Conservation (phyloP, 1,140 invertebrate species). For the Drosophila truncata region DNA sequence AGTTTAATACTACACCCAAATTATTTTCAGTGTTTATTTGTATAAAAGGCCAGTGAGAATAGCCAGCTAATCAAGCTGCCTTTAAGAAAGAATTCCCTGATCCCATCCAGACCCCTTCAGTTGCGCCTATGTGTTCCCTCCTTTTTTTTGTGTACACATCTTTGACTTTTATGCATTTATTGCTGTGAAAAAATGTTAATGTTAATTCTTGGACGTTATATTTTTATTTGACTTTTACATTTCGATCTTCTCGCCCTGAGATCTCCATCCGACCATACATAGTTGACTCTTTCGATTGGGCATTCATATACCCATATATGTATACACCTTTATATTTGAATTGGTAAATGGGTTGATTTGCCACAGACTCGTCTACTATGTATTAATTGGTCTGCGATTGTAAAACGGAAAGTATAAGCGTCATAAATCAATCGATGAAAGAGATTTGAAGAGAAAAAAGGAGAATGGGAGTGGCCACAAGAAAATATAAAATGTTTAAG, state of each 20-base stretch:
- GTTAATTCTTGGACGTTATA: slow-evolving; percentile 64
- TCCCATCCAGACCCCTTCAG: neutral
- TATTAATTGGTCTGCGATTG: slow-evolving; percentile 52
- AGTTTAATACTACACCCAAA: neutral
- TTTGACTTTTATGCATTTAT: slow-evolving; percentile 64
- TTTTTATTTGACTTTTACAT: slow-evolving; percentile 65
- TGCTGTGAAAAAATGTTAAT: slow-evolving; percentile 71
- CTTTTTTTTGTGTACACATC: slow-evolving; percentile 36
- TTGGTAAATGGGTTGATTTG: slow-evolving; percentile 46
- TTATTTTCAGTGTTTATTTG: neutral
- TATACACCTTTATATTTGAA: slow-evolving; percentile 5
- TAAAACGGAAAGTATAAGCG: slow-evolving; percentile 49
- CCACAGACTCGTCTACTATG: slow-evolving; percentile 47
- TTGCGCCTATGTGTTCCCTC: slow-evolving; percentile 10
- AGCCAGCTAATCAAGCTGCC: slow-evolving; percentile 15
- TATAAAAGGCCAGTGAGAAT: neutral
- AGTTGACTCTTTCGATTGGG: slow-evolving; percentile 52
- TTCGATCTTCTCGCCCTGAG: slow-evolving; percentile 40
- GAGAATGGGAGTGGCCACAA: slow-evolving; percentile 4
- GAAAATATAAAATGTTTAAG: neutral
- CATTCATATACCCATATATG: slow-evolving; percentile 29
- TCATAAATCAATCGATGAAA: slow-evolving; percentile 49
- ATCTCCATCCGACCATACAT: slow-evolving; percentile 47
- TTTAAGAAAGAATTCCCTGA: slow-evolving; percentile 8
- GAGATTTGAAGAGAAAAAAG: slow-evolving; percentile 8